Base-by-base conservation (phyloP, 2,113 vertebrate species). In the Onychostoma macrolepis region DNA sequence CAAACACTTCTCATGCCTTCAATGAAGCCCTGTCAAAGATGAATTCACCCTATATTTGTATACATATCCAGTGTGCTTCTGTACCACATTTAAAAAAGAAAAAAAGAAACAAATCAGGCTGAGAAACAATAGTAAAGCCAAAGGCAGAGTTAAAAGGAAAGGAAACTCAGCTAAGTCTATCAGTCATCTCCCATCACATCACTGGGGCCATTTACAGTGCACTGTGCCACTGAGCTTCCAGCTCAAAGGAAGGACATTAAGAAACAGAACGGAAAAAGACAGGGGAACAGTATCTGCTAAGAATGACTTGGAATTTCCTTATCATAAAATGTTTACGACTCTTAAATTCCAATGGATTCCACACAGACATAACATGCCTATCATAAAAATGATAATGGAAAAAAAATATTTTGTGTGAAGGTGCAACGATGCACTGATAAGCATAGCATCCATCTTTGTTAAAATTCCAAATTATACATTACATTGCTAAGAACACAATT, bases 171-270 rank as follows among this genome's bases (percentile, higher is more conserved):
- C 38, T 85, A 19, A 24, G 58, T 85, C 84, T 81, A 56, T 63
- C 36, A 53, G 75, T 86, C 75, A 79, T 45, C 43, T 69, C 61
- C 45, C 26, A 80, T 86, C 85, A 80, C 41, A 86, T 80, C 76
- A 86, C 38, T n/a, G 33, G 10, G 41, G 15, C 48, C 48, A 53
- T 79, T 76, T 71, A 69, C 45, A 88, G 84, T 21, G 48, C 80
- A 83, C 4, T 12, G 78, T 65, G 48, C 58, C 76, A 75, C 26
- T 38, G 67, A 71, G 48, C 30, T 63, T 76, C 17, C 28, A 72
- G 17, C 45, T 41, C 61, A 50, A 56, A 50, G 38, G 26, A 33
- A 85, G 10, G 10, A 43, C 3, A 24, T 43, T 21, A 38, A 53
- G 7, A 76, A 69, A 30, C 24, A 43, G 75, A 78, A 53, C 43